Conservation (phyloP, 1,140 invertebrate species). For the Yoshiicerus persimilis region DNA sequence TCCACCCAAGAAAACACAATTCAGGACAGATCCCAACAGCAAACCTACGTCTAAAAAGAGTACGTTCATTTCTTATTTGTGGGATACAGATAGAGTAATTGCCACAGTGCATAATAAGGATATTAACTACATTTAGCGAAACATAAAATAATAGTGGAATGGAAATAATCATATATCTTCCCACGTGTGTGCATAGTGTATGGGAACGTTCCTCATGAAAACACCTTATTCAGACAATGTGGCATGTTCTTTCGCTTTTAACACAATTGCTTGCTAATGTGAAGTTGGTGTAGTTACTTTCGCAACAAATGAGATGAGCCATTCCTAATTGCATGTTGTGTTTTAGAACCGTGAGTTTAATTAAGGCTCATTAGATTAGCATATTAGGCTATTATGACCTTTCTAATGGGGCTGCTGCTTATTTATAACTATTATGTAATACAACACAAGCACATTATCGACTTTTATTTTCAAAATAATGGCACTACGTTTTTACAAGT, state of each 20-base stretch:
- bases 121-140: no score
- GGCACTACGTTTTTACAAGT: neutral
- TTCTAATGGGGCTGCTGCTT: neutral
- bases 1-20: constrained; percentile 50
- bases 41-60: constrained; percentile 53
- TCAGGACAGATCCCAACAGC: constrained; percentile 45
- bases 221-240: neutral
- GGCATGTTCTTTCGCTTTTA: neutral
- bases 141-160: neutral
- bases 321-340: neutral
- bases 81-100: neutral
- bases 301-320: neutral
- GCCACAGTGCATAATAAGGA: neutral
- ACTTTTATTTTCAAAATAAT: neutral
- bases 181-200: neutral
- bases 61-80: constrained; percentile 27
- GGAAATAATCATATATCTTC: neutral
- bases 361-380: neutral
- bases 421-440: neutral
- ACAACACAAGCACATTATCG: neutral
- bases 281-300: neutral
- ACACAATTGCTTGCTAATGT: neutral
- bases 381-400: neutral
- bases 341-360: neutral
- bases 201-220: neutral